These are phyloP conservation scores for Leptinotarsa juncta DNA, from an alignment of 2,888 invertebrate species.

Conservation along the genomic window DNA sequence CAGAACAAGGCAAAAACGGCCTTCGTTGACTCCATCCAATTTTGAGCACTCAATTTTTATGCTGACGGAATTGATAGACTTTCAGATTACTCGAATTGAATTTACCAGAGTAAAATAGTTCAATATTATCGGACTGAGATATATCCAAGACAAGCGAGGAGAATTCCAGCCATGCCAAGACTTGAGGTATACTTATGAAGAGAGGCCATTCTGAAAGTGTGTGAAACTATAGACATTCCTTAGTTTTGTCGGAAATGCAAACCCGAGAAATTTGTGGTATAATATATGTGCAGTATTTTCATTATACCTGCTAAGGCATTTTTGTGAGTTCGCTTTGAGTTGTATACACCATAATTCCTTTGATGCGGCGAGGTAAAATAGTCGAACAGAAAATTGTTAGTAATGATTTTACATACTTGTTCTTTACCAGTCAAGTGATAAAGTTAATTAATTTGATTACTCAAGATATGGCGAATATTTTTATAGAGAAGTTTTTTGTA, in stretches of 20 bases:
- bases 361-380: no score
- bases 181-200: not conserved
- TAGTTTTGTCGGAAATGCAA: not conserved
- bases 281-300: not conserved
- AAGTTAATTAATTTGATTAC: no score
- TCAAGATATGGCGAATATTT: no score
- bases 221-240: not conserved
- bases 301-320: not conserved
- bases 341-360: not conserved
- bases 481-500: no score
- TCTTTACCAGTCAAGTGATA: no score
- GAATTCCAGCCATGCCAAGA: not conserved
- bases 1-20: no score
- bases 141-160: not conserved
- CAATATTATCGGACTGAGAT: not conserved
- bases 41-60: no score
- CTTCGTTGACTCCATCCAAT: no score
- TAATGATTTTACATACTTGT: no score
- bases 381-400: no score
- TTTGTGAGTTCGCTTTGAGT: not conserved
- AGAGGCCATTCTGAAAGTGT: not conserved
- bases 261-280: not conserved
- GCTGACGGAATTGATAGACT: no score
- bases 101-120: not conserved
- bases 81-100: not conserved